Base-by-base conservation (phyloP, 2,113 vertebrate genomes). In the Eleginops maclovinus region DNA sequence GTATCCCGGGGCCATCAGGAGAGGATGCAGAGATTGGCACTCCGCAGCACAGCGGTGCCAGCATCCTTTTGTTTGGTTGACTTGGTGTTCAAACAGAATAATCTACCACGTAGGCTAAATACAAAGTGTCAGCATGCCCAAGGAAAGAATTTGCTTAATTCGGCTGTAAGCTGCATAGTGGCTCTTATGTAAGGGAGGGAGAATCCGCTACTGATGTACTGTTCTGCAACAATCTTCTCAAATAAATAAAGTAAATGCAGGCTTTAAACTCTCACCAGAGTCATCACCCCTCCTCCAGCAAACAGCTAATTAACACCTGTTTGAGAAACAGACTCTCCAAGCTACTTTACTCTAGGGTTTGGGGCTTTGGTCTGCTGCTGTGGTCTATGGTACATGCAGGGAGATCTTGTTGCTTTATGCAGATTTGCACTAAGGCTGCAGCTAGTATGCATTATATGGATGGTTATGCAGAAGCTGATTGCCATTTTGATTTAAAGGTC, bases 401-500 rank as follows among this genome's bases (percentile, higher is more conserved):
- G 28, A 58, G 28, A 43, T 36, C n/a, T 46, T 75, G 61, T 72
- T 60, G 28, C 43, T 72, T 74, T 60, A 59, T 76, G 66, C 49
- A 77, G 51, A 80, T 58, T 73, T 72, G 21, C 61, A 56, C 75
- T 73, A 58, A 49, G 36, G 53, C 64, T 56, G 43, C 74, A 50
- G 72, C n/a, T 55, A 50, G 76, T n/a, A 60, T 69, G 16, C 53
- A 4, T 55, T 64, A 5, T 47, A 47, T 59, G 56, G 64, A 79
- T 65, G 47, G 10, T 76, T 72, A 53, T 63, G 59, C 78, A 81
- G 65, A 67, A 53, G 59, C 76, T 84, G 26, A 66, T 83, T 87
- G 76, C 47, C 59, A 19, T 81, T 82, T 85, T 60, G 75, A 79
- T 79, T 82, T 56, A 83, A 79, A 83, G 72, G 63, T 77, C 75